Conservation (phyloP, 2,888 invertebrate genomes). For the Diaperis boleti region DNA sequence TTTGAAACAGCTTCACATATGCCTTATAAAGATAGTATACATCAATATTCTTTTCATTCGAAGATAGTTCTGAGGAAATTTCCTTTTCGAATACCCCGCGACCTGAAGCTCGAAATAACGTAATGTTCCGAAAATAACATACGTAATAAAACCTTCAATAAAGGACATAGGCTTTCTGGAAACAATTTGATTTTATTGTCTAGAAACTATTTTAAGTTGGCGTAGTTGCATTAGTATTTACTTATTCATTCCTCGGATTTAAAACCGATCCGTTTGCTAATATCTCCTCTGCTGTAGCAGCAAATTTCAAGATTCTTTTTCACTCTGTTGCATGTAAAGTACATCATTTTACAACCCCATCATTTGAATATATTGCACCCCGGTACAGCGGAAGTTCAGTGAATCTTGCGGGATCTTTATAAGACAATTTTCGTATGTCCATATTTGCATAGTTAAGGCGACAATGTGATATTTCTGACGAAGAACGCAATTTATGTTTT, state of each 20-base stretch:
- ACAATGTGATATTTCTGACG: constrained; percentile 7
- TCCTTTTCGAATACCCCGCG: constrained; percentile 27
- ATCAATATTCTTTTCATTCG: constrained; percentile 35
- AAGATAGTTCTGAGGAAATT: constrained; percentile 36
- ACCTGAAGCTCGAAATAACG: constrained; percentile 24
- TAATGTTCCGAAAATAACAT: constrained; percentile 37
- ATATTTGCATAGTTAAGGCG: constrained; percentile 3
- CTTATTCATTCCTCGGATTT: too few relatives aligned
- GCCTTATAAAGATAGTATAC: constrained; percentile 41
- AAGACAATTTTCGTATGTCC: constrained; percentile 12
- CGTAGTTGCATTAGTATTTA: too few relatives aligned
- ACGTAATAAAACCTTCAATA: constrained; percentile 27
- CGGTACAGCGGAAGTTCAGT: constrained; percentile 3
- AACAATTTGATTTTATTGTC: constrained; percentile 29
- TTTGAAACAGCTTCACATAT: constrained; percentile 33
- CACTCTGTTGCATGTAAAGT: constrained; percentile 19
- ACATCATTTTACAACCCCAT: constrained; percentile 18
- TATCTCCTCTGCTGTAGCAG: constrained; percentile 1
- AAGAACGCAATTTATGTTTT: background rate
- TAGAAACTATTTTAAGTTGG: too few relatives aligned
- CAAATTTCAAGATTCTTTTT: constrained; percentile 8
- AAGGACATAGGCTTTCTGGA: constrained; percentile 30
- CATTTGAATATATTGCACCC: constrained; percentile 25
- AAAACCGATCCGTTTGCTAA: background rate
- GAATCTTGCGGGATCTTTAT: background rate